Conservation (phyloP, 1,140 invertebrate species). For the Diachasma alloeum region DNA sequence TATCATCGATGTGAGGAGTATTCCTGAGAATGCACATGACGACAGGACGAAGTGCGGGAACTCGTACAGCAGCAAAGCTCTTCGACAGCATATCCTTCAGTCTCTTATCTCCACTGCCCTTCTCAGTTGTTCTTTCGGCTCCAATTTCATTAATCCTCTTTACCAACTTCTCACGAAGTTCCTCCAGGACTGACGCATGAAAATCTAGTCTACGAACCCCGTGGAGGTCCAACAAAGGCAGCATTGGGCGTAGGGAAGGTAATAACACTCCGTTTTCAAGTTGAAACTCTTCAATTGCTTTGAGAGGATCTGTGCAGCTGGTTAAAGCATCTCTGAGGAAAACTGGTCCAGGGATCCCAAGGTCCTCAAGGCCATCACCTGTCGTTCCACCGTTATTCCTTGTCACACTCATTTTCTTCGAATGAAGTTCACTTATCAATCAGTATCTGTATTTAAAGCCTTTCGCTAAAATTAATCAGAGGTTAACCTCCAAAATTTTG, state of each 20-base stretch:
- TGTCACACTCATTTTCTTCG: conserved; percentile 44
- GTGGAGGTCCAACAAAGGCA: conserved; percentile 93
- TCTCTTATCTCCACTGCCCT: conserved; percentile 72
- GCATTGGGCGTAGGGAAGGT: conserved; percentile 91
- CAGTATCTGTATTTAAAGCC: too few relatives aligned
- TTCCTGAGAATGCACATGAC: conserved; percentile 95
- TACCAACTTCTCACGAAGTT: conserved; percentile 88
- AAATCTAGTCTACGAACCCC: conserved; percentile 92
- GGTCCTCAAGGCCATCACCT: conserved; percentile 76
- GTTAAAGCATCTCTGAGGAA: conserved; percentile 91
- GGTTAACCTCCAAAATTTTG: too few relatives aligned
- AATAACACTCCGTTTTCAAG: conserved; percentile 93
- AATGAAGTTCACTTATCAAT: not conserved
- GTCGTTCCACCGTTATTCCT: conserved; percentile 51
- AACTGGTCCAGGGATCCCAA: conserved; percentile 90
- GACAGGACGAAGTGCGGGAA: conserved; percentile 92
- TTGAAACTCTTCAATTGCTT: conserved; percentile 98
- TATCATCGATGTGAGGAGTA: conserved; percentile 92
- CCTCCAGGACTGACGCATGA: conserved; percentile 94
- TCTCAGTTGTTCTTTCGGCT: conserved; percentile 69
- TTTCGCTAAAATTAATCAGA: too few relatives aligned
- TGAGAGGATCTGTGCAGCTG: conserved; percentile 94
- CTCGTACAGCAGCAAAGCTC: conserved; percentile 92
- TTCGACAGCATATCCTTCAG: conserved; percentile 91
- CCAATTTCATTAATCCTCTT: conserved; percentile 89